A percentile compares a stretch with the other conserved stretches of the same genome.
These are phyloP conservation scores for Nannospalax galili DNA, from an alignment of 2,113 vertebrate genomes.

Conservation along the genomic window DNA sequence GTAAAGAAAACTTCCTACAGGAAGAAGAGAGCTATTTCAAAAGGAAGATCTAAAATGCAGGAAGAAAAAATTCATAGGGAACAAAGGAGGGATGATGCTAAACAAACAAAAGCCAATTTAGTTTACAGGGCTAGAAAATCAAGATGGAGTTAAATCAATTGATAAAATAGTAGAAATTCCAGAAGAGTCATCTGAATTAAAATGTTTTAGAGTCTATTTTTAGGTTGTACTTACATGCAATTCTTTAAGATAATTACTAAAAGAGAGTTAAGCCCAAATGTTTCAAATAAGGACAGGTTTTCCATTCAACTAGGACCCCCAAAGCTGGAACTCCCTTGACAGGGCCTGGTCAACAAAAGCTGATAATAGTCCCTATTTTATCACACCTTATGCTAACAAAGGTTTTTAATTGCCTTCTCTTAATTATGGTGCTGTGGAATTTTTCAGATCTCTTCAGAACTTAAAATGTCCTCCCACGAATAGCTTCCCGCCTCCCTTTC, in stretches of 20 bases:
- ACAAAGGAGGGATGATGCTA: background rate
- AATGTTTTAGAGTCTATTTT: background rate
- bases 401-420: background rate
- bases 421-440: conserved; percentile 10
- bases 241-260: conserved; percentile 11
- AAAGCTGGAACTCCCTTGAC: background rate
- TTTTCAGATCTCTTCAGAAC: conserved; percentile 36
- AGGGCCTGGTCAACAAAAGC: background rate
- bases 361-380: background rate
- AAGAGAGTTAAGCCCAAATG: background rate
- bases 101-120: background rate
- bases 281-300: conserved; percentile 20
- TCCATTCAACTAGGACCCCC: background rate
- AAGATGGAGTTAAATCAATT: conserved; percentile 8
- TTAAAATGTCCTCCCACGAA: background rate
- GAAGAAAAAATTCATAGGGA: background rate
- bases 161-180: background rate
- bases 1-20: background rate
- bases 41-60: background rate
- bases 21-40: background rate
- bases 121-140: background rate
- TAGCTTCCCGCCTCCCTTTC: background rate
- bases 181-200: background rate
- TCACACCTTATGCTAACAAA: conserved; percentile 22
- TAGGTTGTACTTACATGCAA: background rate